Evolutionary conservation across 2,888 invertebrate genomes (phyloP), one percentile per base, ranked within the genome.

Genomic region (Chrysodeixis includens): DNA sequence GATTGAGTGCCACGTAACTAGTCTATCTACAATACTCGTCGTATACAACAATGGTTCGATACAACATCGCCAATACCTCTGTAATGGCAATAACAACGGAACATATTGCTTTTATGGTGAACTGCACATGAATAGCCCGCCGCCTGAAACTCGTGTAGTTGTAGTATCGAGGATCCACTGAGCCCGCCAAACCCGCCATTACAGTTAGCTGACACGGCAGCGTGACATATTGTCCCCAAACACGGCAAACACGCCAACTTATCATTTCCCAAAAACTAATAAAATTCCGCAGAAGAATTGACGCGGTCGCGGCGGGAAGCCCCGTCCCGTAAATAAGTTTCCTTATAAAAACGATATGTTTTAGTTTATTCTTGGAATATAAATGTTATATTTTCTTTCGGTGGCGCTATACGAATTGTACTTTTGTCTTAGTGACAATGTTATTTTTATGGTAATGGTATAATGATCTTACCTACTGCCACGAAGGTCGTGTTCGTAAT

Each of bases 161-260:
- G 56, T 60, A 53, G 35, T 30, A 61, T 56, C 62, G 20, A 10
- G 40, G 14, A 57, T 52, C 30, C 59, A 18, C 78, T 53, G 44
- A 52, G 49, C 35, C 51, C 30, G 18, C 10, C 59, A 30, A 52
- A 53, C 35, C 51, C 30, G 18, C 10, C 59, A 30, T 49, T 32
- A 69, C 62, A 30, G 62, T 40, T 60, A 14, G 12, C 51, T 26
- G 32, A 57, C 75, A 78, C 58, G 78, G 26, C 75, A 74, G 51
- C 64, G 56, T 68, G 69, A 74, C 75, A 40, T 22, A 78, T 56
- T 18, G 59, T 30, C 40, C 18, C 26, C 20, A 18, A 53, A 32
- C 75, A 74, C 75, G 79, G 9, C 51, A 74, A 20, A 32, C 69
- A 74, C 74, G 78, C 32, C 56, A 62, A 18, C 26, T 62, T 62